Percentiles rank a stretch among this genome's conserved stretches.
Conservation (phyloP, 2,113 vertebrate genomes). For the Galbula dea region DNA sequence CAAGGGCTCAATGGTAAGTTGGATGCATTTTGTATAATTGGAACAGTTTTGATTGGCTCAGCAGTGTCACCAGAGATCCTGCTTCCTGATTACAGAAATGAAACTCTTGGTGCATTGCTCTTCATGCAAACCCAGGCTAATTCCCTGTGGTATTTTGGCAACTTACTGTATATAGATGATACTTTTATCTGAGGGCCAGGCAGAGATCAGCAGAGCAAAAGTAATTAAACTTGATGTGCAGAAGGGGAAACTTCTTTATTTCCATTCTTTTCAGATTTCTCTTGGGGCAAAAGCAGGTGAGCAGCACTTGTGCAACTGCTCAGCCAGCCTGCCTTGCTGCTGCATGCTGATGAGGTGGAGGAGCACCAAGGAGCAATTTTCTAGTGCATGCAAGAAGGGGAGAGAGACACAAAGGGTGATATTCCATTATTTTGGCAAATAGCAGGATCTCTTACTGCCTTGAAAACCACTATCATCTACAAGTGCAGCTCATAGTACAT, state of each 20-base stretch:
- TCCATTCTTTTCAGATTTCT: neutral
- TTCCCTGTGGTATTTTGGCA: neutral
- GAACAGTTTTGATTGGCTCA: neutral
- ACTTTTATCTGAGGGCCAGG: neutral
- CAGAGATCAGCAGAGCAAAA: neutral
- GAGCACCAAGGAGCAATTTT: neutral
- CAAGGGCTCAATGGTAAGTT: neutral
- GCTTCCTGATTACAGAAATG: neutral
- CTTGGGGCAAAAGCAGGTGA: neutral
- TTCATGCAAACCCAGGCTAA: neutral
- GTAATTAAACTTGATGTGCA: neutral
- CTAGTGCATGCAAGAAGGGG: accelerated
- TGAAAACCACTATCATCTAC: neutral
- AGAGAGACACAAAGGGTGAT: neutral
- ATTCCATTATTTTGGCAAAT: neutral
- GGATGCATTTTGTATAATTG: neutral
- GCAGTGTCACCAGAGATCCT: neutral
- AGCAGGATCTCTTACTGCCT: neutral
- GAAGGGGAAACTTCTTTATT: neutral
- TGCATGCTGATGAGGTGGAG: neutral
- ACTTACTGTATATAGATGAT: neutral
- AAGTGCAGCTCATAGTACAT: neutral
- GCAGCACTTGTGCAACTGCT: neutral
- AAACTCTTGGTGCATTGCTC: neutral
- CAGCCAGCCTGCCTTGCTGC: neutral